phyloP scores from a whole-genome alignment of 2,888 invertebrate species.

The Lamellibrachia columna region DNA sequence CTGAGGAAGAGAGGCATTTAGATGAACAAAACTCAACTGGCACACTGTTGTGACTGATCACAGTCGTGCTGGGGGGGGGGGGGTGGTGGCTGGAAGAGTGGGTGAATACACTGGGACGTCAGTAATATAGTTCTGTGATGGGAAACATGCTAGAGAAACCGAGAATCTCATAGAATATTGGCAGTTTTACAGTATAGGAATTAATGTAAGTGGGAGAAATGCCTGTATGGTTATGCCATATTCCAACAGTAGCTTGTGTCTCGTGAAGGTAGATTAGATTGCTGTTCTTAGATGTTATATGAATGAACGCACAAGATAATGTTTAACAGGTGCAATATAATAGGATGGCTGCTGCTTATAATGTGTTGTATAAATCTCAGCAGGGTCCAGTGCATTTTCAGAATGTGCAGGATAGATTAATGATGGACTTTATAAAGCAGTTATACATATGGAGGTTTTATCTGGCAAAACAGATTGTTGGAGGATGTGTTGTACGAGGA shows the following conservation, averaged over 20 bases:
- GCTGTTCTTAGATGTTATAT: neutral
- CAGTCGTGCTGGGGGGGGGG: neutral
- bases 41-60: neutral
- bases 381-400: neutral
- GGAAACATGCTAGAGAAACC: neutral
- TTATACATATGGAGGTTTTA: no score
- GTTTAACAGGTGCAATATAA: neutral
- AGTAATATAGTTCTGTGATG: neutral
- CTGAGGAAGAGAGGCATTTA: neutral
- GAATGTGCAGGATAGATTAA: neutral
- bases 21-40: neutral
- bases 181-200: neutral
- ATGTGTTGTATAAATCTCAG: neutral
- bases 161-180: neutral
- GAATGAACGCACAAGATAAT: neutral
- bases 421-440: neutral
- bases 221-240: neutral
- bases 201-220: neutral
- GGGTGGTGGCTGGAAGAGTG: neutral
- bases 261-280: neutral
- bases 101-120: neutral
- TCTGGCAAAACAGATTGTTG: neutral
- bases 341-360: neutral
- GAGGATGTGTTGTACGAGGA: neutral
- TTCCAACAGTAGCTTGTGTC: neutral